Percentiles rank a stretch among this genome's conserved stretches.
These are phyloP conservation scores for Emydocephalus ijimae DNA, from an alignment of 2,113 vertebrate species.

Conservation along the genomic window DNA sequence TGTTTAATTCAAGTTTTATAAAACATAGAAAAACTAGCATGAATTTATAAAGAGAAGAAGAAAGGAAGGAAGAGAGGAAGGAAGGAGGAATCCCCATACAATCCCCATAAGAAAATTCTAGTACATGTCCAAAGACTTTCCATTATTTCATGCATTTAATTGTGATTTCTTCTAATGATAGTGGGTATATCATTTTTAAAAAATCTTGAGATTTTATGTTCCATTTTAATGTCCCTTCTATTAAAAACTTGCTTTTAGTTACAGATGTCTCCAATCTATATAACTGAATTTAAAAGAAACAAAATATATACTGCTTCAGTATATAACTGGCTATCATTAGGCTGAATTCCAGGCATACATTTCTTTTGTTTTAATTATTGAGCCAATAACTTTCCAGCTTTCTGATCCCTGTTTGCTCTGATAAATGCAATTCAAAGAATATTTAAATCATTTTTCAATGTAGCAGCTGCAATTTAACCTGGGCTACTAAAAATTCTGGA, in stretches of 20 bases:
- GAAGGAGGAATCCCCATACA: background rate
- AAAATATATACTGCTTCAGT: background rate
- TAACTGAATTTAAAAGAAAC: background rate
- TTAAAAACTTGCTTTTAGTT: background rate
- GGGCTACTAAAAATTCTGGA: background rate
- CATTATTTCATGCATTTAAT: background rate
- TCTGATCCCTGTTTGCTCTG: background rate
- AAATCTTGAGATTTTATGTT: background rate
- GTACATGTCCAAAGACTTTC: background rate
- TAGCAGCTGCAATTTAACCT: background rate
- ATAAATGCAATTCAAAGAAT: background rate
- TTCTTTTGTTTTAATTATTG: background rate
- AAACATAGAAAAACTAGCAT: background rate
- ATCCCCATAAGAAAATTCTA: background rate
- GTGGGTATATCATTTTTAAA: background rate
- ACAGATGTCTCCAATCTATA: background rate
- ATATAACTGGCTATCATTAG: background rate
- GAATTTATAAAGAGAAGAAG: background rate
- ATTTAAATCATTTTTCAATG: background rate
- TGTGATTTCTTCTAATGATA: background rate
- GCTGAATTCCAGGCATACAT: background rate
- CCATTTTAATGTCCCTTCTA: background rate
- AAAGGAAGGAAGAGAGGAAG: no score
- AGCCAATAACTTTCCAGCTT: background rate
- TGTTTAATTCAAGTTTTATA: background rate